Evolutionary conservation across 2,113 vertebrate genomes (phyloP).

Genomic region (Siniperca knerii): DNA sequence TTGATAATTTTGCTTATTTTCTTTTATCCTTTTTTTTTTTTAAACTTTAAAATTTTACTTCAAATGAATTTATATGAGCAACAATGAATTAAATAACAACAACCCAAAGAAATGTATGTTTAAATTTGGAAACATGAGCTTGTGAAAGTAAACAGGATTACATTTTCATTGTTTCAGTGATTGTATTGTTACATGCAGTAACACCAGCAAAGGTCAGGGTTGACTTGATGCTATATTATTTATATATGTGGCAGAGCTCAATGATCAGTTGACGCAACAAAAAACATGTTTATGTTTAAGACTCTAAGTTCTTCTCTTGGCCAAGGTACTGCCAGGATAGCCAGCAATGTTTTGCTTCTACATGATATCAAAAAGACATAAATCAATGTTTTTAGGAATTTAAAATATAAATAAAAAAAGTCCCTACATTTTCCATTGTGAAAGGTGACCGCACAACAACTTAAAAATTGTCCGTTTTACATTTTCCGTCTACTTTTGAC

Average conservation of each 20-base stretch:
- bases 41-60: neutral
- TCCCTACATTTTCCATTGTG: too few relatives aligned
- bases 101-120: neutral
- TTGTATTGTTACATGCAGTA: neutral
- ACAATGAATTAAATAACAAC: neutral
- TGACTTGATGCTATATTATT: slow-evolving; percentile 20
- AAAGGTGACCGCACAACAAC: neutral
- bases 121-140: neutral
- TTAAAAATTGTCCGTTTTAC: neutral
- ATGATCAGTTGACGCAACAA: neutral
- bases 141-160: neutral
- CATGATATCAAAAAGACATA: neutral
- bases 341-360: neutral
- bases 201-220: neutral
- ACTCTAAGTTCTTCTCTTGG: neutral
- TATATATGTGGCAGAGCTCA: slow-evolving; percentile 10
- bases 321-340: neutral
- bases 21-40: neutral
- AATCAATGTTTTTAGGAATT: neutral
- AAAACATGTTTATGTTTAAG: neutral
- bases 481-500: neutral
- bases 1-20: neutral
- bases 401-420: neutral
- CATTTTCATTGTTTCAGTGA: neutral
- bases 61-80: too few relatives aligned